Base-by-base conservation (phyloP, 2,113 vertebrate genomes). In the Sardina pilchardus region DNA sequence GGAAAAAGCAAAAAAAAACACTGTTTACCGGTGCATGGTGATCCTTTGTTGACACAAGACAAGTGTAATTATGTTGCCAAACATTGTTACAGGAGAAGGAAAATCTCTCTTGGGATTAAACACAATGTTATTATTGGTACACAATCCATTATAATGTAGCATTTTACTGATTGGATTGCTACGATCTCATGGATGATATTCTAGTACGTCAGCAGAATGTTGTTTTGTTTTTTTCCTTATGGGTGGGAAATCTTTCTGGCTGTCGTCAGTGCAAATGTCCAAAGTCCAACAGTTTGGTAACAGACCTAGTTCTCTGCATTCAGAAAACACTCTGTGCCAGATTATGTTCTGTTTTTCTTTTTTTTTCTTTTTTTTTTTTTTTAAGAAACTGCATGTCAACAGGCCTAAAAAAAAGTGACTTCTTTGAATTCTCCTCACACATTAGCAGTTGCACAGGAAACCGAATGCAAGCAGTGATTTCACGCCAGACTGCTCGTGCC, bases 221-320 rank as follows among this genome's bases (percentile, higher is more conserved):
- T 78, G 36, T 12, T 26, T 71, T 7, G 5, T 71, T 36, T 36
- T 36, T 78, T 78, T 34, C 12, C 12, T 17, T 78, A 1, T 30
- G 71, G 71, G 30, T 36, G 71, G 30, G 71, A 78, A 36, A 78
- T 67, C 12, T 19, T 17, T 78, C 26, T 26, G 26, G 26, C 63
- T 71, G 63, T 71, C 63, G 26, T 78, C 71, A 78, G 10, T 12
- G 30, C 71, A 34, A 24, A 81, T 75, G 39, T 83, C 4, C 59
- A 87, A 81, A 84, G 86, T 84, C 50, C 67, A 63, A 26, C 63
- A 12, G 50, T 87, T 87, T 67, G 43, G 45, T 81, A 56, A 82
- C 81, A 82, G 82, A 36, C 42, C 82, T 45, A 1, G 53, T 85
- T 83, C 39, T 39, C 26, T 53, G 26, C 12, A 2, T 14, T 56